These are phyloP conservation scores for Psittacara wagleri DNA, from an alignment of 2,113 vertebrate genomes.

Conservation along the genomic window DNA sequence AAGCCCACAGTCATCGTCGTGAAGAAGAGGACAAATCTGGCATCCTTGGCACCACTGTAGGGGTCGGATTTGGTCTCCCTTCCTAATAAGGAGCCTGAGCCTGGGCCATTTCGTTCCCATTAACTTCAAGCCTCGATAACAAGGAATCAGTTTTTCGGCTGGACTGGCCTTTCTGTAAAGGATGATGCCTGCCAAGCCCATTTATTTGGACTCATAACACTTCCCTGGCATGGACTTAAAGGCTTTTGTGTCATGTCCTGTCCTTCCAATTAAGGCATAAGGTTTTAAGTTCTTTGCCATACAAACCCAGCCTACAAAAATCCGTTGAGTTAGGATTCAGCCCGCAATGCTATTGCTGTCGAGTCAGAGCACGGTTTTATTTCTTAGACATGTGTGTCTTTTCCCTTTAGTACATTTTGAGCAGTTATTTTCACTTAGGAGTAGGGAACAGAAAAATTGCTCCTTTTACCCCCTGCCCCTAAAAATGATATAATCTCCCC, in stretches of 20 bases:
- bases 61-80: neutral
- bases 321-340: neutral
- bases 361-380: neutral
- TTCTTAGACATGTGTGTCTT: neutral
- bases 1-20: accelerated
- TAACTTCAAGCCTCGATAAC: neutral
- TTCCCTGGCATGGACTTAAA: neutral
- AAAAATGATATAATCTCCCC: neutral
- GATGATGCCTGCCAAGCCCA: neutral
- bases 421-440: neutral
- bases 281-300: neutral
- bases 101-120: neutral
- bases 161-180: neutral
- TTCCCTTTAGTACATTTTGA: neutral
- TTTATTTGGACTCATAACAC: neutral
- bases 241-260: neutral
- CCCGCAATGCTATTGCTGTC: neutral
- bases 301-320: neutral
- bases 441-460: neutral
- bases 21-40: neutral
- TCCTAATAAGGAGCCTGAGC: neutral
- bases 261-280: neutral
- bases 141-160: neutral
- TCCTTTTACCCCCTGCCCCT: neutral
- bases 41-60: neutral